These are phyloP conservation scores for Pinna nobilis DNA, from an alignment of 1,140 invertebrate species.

Conservation along the genomic window DNA sequence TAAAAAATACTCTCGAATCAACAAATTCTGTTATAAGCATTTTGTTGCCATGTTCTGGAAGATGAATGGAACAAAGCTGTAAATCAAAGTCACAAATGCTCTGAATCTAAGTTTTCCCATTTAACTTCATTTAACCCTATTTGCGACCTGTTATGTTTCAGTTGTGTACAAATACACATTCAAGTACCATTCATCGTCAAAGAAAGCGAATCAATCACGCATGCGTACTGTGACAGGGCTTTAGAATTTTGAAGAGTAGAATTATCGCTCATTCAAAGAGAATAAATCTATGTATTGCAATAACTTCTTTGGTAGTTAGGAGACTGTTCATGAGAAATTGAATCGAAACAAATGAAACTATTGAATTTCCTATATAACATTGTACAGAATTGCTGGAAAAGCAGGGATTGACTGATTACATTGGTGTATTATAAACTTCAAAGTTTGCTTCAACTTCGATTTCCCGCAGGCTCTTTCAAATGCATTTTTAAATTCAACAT, in stretches of 20 bases:
- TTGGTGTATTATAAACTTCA: slow-evolving; percentile 18
- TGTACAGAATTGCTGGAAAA: slow-evolving; percentile 2
- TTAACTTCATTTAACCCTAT: slow-evolving; percentile 19
- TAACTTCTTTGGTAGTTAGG: slow-evolving; percentile 17
- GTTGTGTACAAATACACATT: slow-evolving; percentile 14
- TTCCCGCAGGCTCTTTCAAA: slow-evolving; percentile 7
- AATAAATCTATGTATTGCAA: slow-evolving; percentile 13
- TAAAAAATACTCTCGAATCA: slow-evolving; percentile 3
- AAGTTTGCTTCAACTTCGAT: slow-evolving; percentile 14
- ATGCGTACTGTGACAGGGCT: slow-evolving; percentile 7
- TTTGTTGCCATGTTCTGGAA: no score
- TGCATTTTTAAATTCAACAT: slow-evolving; percentile 13
- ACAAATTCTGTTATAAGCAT: no score
- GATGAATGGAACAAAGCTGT: neutral
- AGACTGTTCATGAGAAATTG: slow-evolving; percentile 22
- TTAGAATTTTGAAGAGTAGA: slow-evolving; percentile 21
- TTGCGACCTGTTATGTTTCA: slow-evolving; percentile 12
- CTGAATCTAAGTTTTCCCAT: slow-evolving; percentile 4
- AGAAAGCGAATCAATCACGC: slow-evolving; percentile 23
- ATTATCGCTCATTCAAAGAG: slow-evolving; percentile 17
- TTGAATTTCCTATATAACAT: slow-evolving; percentile 12
- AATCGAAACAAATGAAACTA: slow-evolving; percentile 23
- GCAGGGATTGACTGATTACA: slow-evolving; percentile 18
- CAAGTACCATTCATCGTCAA: slow-evolving; percentile 8
- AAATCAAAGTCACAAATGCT: slow-evolving; percentile 11